Evolutionary conservation across 1,140 invertebrate genomes (phyloP), one percentile per base, ranked within the genome.

Genomic region (Tetragonula clypearis): DNA sequence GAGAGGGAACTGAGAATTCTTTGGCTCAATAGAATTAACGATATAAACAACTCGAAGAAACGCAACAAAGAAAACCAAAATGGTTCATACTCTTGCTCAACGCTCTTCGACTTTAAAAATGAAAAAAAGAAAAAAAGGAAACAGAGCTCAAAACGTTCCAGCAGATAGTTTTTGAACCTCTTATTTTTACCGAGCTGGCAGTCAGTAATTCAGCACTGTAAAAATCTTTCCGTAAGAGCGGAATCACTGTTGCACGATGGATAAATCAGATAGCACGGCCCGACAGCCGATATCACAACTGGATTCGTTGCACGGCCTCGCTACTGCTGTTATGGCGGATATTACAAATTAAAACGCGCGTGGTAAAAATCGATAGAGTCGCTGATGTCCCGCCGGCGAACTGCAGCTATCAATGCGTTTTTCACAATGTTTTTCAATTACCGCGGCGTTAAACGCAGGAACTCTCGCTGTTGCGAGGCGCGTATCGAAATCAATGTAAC

Each of bases 371-470:
- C 78, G 62, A 69, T 68, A 21, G 23, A 60, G 21, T 8, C 30
- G 66, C 21, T 26, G 21, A 19, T 8, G 12, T 23, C 19, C 55
- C 23, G 19, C 49, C 26, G 17, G 68, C 35, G 41, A 69, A 55
- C 15, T 49, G 3, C 19, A 23, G 65, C 55, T 35, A 56, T 26
- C 49, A 55, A 55, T 49, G 66, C 30, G 17, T 79, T 26, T 26
- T 79, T 69, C 41, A 21, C n/a, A 79, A 53, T 53, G 65, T 41
- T 49, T 56, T 79, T 56, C 78, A 49, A 79, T 79, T 69, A 69
- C 19, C 17, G 35, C 19, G 30, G 21, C 21, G 26, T n/a, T 55
- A 41, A 21, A 79, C 21, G 41, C 49, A 56, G 35, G 41, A 49
- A 49, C 6, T 49, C 41, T 49, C 15, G 58, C 21, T 30, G n/a